Evolutionary conservation across 1,140 invertebrate species (phyloP).

Genomic region (Temnothorax longispinosus): DNA sequence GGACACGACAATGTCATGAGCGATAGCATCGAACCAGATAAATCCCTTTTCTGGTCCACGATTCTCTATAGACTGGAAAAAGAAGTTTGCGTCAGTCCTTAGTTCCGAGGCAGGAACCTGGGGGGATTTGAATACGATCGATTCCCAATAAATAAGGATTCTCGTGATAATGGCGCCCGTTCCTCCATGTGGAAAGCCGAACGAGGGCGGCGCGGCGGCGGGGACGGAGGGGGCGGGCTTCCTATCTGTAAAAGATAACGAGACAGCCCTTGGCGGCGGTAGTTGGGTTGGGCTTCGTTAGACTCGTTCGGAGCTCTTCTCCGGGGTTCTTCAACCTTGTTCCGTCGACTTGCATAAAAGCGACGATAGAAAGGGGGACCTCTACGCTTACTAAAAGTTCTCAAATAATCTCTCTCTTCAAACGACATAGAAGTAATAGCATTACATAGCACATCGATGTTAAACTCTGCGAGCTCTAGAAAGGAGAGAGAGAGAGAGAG

Average conservation of each 20-base stretch:
- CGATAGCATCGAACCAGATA: slow-evolving; percentile 58
- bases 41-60: slow-evolving; percentile 67
- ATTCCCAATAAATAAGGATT: slow-evolving; percentile 82
- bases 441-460: background rate
- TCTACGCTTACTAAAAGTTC: slow-evolving; percentile 27
- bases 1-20: slow-evolving; percentile 18
- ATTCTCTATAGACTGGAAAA: slow-evolving; percentile 54
- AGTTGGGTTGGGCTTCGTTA: slow-evolving; percentile 76
- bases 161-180: slow-evolving; percentile 77
- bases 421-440: slow-evolving; percentile 11
- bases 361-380: slow-evolving; percentile 17
- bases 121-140: slow-evolving; percentile 81
- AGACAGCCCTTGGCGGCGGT: slow-evolving; percentile 75
- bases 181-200: slow-evolving; percentile 70
- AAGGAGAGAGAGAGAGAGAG: background rate
- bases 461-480: background rate
- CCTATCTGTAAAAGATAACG: slow-evolving; percentile 79
- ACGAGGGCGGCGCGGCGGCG: slow-evolving; percentile 41
- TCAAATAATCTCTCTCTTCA: slow-evolving; percentile 35
- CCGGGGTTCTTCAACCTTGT: slow-evolving; percentile 67
- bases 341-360: slow-evolving; percentile 51
- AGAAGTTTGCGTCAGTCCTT: slow-evolving; percentile 62
- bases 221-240: slow-evolving; percentile 55
- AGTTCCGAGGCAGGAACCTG: slow-evolving; percentile 33
- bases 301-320: slow-evolving; percentile 65